Evolutionary conservation across 2,888 invertebrate genomes (phyloP).

Genomic region (Punctoribates punctum): DNA sequence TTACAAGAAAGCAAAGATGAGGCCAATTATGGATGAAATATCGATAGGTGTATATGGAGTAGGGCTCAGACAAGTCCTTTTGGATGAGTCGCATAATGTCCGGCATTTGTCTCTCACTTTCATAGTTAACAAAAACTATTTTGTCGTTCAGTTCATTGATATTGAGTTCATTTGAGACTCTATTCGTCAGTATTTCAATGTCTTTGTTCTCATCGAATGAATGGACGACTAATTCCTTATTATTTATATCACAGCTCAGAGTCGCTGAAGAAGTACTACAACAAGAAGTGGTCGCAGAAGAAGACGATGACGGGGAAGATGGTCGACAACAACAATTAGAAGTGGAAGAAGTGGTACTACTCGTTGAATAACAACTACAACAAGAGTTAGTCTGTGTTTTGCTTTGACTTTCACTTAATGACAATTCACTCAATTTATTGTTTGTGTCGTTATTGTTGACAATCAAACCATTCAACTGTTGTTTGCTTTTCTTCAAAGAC

Average conservation of each 20-base stretch:
- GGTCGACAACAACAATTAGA: not conserved
- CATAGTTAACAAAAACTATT: conserved; percentile 60
- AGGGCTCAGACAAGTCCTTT: conserved; percentile 98
- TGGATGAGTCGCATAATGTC: conserved; percentile 98
- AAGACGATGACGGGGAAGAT: not conserved
- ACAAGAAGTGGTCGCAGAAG: not conserved
- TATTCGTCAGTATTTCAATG: not conserved
- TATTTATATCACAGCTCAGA: conserved; percentile 9
- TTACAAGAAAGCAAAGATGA: conserved; percentile 90
- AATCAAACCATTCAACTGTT: conserved; percentile 4
- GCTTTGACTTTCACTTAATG: not conserved
- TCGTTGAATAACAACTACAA: not conserved
- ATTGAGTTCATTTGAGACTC: not conserved
- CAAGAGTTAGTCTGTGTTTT: conserved; percentile 1
- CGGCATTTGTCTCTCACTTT: conserved; percentile 95
- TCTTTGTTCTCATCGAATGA: conserved; percentile 12
- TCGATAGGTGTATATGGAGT: conserved; percentile 99
- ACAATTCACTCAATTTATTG: not conserved
- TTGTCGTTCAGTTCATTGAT: not conserved
- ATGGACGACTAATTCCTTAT: not conserved
- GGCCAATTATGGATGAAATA: conserved; percentile 99
- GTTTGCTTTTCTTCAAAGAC: not conserved
- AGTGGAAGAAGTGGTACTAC: too few species aligned
- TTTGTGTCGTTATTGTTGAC: not conserved
- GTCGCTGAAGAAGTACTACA: conserved; percentile 5